These are phyloP conservation scores for Philereme vetulata DNA, from an alignment of 2,888 invertebrate genomes.

Conservation along the genomic window DNA sequence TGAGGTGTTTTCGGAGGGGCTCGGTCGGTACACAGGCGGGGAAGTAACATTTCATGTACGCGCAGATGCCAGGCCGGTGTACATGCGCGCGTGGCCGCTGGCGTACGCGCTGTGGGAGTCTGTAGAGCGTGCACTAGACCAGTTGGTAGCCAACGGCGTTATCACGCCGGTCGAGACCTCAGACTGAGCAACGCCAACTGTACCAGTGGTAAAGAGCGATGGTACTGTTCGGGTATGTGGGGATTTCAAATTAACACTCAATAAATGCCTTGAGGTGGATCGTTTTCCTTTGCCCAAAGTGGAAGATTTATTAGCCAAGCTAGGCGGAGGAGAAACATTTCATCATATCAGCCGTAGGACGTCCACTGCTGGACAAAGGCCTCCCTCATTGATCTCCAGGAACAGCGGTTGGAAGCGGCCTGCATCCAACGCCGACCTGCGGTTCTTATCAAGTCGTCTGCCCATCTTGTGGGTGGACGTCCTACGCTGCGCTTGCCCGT, in stretches of 20 bases:
- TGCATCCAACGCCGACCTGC: too few species aligned
- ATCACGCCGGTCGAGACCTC: constrained; percentile 6
- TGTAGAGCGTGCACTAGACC: constrained; percentile 34
- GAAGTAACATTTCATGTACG: constrained; percentile 29
- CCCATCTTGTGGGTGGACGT: too few species aligned
- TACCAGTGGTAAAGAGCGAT: constrained; percentile 37
- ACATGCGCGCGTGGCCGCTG: constrained; percentile 29
- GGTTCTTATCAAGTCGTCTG: too few species aligned
- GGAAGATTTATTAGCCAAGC: constrained; percentile 33
- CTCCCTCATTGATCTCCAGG: too few species aligned
- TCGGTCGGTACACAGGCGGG: constrained; percentile 42
- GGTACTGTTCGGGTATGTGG: constrained; percentile 42
- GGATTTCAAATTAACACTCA: constrained; percentile 42
- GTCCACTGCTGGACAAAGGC: too few species aligned
- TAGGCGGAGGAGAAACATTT: constrained; percentile 35
- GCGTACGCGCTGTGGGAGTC: constrained; percentile 35
- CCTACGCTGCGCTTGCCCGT: too few species aligned
- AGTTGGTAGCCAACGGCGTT: constrained; percentile 31
- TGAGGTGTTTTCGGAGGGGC: constrained; percentile 40
- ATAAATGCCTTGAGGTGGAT: constrained; percentile 42
- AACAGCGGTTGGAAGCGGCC: too few species aligned
- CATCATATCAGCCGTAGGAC: too few species aligned
- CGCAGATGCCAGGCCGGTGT: constrained; percentile 33
- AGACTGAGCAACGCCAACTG: constrained; percentile 9
- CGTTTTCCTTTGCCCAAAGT: constrained; percentile 39